Conservation (phyloP, 2,888 invertebrate genomes). For the Cryptophagus acutangulus region DNA sequence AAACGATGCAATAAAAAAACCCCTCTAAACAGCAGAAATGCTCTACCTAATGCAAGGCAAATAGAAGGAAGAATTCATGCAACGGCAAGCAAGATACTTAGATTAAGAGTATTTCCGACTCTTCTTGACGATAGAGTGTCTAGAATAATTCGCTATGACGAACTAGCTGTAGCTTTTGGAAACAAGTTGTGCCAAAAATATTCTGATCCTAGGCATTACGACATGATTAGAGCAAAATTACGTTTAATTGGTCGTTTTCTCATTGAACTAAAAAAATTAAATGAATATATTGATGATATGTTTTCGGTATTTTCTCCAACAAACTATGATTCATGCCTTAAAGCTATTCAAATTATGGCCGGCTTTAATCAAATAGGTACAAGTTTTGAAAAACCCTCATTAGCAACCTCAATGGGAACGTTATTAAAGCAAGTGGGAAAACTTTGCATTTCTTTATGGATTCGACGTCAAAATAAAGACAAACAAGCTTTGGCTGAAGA, state of each 20-base stretch:
- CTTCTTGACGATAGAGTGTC: conserved; percentile 6
- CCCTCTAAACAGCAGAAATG: too few species aligned
- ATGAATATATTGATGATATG: background rate
- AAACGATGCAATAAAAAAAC: too few species aligned
- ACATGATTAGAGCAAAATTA: conserved; percentile 6
- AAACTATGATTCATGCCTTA: background rate
- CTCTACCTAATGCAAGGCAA: too few species aligned
- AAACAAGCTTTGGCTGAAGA: background rate
- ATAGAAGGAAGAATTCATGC: conserved; percentile 10
- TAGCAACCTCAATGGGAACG: conserved; percentile 7
- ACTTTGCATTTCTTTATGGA: conserved; percentile 5
- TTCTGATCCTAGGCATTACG: conserved; percentile 7
- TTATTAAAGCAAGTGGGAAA: conserved; percentile 7
- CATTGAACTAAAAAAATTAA: background rate
- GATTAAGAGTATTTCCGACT: conserved; percentile 5
- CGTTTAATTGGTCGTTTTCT: background rate
- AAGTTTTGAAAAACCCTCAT: background rate
- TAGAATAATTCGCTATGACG: conserved; percentile 3
- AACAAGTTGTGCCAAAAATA: conserved; percentile 9
- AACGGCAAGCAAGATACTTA: conserved; percentile 5
- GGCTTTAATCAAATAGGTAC: background rate
- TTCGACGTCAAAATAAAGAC: background rate
- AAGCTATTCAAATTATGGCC: background rate
- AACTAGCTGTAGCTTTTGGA: conserved; percentile 7
- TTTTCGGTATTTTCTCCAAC: background rate